Base-by-base conservation (phyloP, 1,140 invertebrate species). In the Drosophila rufa region DNA sequence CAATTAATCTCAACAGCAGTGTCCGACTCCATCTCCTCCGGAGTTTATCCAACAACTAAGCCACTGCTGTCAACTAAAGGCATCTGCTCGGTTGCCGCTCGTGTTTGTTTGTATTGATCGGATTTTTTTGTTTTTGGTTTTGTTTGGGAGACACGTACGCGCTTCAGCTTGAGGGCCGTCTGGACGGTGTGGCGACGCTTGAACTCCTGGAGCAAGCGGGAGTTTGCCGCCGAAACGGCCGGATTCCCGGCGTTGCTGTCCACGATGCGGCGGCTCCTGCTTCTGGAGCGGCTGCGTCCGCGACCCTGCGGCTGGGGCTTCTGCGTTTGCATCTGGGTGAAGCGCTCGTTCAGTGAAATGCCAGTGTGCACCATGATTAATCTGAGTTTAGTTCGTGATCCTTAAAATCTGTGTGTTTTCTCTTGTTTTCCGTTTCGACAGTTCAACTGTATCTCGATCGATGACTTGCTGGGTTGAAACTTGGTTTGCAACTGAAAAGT, bases 161-260 rank as follows among this genome's bases (percentile, higher is more conserved):
- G 86, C 84, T 93, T 93, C 74, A 93, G 57, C 79, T 92, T 93
- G 15, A 93, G 67, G 66, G 92, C 92, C 60, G 91, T 76, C 61
- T 83, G 86, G 25, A 93, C 80, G 74, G 89, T 92, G 55, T 93
- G 92, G 56, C 89, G 89, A 51, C 85, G 60, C 48, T 92, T 92
- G 61, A 93, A 80, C 48, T 93, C 90, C 60, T 92, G 69, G 48
- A 93, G 56, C 45, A 93, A 60, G 7, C 87, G 81, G n/a, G 85
- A 78, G 70, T 93, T 93, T 27, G 79, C 81, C 6, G 64, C 64
- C 9, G 92, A 92, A 51, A 75, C 43, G 6, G 48, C 57, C 25
- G 71, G 68, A 46, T 79, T 59, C 6, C 47, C 45, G 2, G 47
- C 45, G 4, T 40, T 36, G 56, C 36, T 59, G 48, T 69, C 71